A percentile compares a stretch with the other conserved stretches of the same genome.
Conservation (phyloP, 2,888 invertebrate species). For the Falcaria lacertinaria region DNA sequence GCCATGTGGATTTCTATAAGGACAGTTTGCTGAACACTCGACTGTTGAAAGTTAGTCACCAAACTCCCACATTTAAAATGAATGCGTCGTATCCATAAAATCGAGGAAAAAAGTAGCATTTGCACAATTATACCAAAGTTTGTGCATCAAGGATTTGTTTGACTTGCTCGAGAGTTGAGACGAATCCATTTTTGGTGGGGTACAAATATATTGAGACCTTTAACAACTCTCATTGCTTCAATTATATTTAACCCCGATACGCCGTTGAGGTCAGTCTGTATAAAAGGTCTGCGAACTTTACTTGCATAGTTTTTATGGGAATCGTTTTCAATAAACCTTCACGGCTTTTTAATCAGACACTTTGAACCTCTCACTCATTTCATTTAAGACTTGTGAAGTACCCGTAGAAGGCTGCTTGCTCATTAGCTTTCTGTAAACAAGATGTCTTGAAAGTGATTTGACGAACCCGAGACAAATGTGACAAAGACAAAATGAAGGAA, state of each 20-base stretch:
- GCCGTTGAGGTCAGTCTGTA: neutral
- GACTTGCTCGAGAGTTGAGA: neutral
- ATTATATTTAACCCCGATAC: constrained; percentile 1
- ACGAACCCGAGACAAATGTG: neutral
- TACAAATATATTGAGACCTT: neutral
- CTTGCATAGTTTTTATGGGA: neutral
- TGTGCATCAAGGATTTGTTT: neutral
- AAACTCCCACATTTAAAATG: constrained; percentile 1
- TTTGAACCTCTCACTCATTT: no score
- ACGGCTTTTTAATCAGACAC: no score
- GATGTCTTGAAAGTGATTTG: neutral
- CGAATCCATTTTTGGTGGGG: constrained; percentile 1
- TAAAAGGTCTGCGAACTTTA: neutral
- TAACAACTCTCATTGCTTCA: neutral
- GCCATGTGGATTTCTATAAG: neutral
- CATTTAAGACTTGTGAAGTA: neutral
- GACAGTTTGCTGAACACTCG: neutral
- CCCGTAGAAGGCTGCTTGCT: neutral
- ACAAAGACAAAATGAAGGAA: neutral
- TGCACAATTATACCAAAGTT: neutral
- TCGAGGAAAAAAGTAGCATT: neutral
- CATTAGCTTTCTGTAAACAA: neutral
- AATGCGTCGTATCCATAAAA: neutral
- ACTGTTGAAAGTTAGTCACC: neutral
- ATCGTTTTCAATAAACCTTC: no score